Evolutionary conservation across 2,888 invertebrate species (phyloP).

Genomic region (Dermolepida albohirtum): DNA sequence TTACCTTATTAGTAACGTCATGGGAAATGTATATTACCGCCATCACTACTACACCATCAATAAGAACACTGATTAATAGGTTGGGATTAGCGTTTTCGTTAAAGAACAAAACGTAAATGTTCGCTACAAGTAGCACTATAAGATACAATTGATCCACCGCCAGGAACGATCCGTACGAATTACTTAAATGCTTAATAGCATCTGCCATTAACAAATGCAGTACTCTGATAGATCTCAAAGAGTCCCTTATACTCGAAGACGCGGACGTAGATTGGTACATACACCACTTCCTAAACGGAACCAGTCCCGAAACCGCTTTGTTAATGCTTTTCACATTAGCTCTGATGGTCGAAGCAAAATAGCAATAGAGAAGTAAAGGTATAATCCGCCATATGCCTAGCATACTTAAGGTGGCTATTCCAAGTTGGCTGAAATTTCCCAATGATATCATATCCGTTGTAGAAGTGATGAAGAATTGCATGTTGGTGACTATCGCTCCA

Average conservation of each 20-base stretch:
- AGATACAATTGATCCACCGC: conserved; percentile 51
- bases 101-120: conserved; percentile 48
- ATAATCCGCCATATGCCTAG: conserved; percentile 51
- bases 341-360: conserved; percentile 47
- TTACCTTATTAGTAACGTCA: conserved; percentile 48
- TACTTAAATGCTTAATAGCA: conserved; percentile 48
- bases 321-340: conserved; percentile 49
- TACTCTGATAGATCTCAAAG: conserved; percentile 46
- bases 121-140: conserved; percentile 49
- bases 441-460: background rate
- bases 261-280: conserved; percentile 29
- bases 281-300: conserved; percentile 26
- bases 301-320: conserved; percentile 35
- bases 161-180: conserved; percentile 51
- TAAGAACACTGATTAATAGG: conserved; percentile 47
- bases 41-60: conserved; percentile 46
- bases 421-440: too few species aligned
- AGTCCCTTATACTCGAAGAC: conserved; percentile 38
- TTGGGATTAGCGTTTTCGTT: conserved; percentile 29
- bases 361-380: conserved; percentile 50
- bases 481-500: conserved; percentile 1
- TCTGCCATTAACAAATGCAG: conserved; percentile 51
- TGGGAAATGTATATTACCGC: conserved; percentile 47
- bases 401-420: conserved; percentile 45
- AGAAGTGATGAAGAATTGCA: conserved; percentile 2